These are phyloP conservation scores for Diadumene lineata DNA, from an alignment of 92 coral and sea anemone genomes.

Conservation along the genomic window DNA sequence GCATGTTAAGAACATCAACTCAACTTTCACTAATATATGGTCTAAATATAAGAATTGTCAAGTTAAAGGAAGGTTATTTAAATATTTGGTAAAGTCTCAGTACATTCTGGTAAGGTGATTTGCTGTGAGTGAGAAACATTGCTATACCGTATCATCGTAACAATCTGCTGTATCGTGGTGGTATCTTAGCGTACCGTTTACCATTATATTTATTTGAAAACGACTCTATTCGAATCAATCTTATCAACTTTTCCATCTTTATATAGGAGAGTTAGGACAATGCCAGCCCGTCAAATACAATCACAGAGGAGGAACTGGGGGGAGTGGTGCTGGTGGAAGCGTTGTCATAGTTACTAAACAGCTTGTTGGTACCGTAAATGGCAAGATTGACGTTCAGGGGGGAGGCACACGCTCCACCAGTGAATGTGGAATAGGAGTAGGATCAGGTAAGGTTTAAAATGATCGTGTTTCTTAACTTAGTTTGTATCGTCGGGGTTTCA, in stretches of 20 bases:
- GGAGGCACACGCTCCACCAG: slow-evolving; percentile 15
- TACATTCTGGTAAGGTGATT: no score
- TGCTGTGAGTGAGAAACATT: no score
- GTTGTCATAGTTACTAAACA: slow-evolving; percentile 46
- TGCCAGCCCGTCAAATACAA: slow-evolving; percentile 2
- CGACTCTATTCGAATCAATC: no score
- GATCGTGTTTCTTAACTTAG: neutral
- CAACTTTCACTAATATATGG: no score
- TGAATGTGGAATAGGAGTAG: neutral
- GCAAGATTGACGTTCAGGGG: slow-evolving; percentile 37
- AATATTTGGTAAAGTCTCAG: no score
- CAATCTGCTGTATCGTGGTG: no score
- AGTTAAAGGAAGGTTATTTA: no score
- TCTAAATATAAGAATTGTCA: no score
- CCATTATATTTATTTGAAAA: no score
- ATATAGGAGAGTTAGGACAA: slow-evolving; percentile 18
- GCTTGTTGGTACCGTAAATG: slow-evolving; percentile 14
- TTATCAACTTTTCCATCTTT: neutral
- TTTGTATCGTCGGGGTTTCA: neutral
- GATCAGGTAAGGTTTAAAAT: neutral
- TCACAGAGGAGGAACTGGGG: slow-evolving; percentile 52
- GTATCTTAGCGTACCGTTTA: no score
- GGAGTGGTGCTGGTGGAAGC: slow-evolving; percentile 74
- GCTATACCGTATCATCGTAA: no score
- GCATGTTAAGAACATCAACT: no score